Evolutionary conservation across 2,888 invertebrate genomes (phyloP).

Genomic region (Ernsta delagoae): DNA sequence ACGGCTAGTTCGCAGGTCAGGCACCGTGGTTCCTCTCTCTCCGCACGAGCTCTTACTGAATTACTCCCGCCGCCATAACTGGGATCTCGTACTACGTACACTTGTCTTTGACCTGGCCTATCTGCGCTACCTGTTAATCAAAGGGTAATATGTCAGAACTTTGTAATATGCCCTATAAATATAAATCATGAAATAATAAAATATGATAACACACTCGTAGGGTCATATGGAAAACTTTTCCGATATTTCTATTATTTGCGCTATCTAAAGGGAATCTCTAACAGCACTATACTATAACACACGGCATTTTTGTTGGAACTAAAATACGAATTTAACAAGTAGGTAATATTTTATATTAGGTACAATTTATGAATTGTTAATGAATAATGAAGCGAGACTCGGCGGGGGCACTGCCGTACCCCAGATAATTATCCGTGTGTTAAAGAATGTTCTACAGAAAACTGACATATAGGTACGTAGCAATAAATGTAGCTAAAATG

Average conservation of each 20-base stretch:
- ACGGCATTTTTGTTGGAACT: neutral
- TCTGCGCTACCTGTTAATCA: constrained; percentile 89
- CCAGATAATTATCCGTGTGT: neutral
- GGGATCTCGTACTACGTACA: constrained; percentile 93
- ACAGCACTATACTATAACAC: neutral
- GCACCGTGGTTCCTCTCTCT: constrained; percentile 91
- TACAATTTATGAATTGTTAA: no score
- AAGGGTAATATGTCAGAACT: neutral
- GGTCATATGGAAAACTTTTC: constrained; percentile 20
- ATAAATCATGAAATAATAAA: neutral
- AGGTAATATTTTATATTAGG: neutral
- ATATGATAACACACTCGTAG: neutral
- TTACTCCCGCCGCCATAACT: constrained; percentile 85
- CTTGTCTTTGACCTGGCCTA: constrained; percentile 93
- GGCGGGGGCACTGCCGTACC: no score
- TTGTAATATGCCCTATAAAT: neutral
- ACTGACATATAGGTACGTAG: neutral
- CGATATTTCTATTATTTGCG: constrained; percentile 13
- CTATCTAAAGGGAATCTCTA: neutral
- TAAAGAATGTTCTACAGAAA: neutral
- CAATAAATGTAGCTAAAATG: constrained; percentile 37
- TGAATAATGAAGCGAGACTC: no score
- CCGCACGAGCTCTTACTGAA: constrained; percentile 74
- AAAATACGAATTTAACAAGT: neutral
- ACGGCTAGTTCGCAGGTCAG: constrained; percentile 94